Evolutionary conservation across 92 coral and sea anemone species (phyloP).

Genomic region (Parazoanthus atlanticus): DNA sequence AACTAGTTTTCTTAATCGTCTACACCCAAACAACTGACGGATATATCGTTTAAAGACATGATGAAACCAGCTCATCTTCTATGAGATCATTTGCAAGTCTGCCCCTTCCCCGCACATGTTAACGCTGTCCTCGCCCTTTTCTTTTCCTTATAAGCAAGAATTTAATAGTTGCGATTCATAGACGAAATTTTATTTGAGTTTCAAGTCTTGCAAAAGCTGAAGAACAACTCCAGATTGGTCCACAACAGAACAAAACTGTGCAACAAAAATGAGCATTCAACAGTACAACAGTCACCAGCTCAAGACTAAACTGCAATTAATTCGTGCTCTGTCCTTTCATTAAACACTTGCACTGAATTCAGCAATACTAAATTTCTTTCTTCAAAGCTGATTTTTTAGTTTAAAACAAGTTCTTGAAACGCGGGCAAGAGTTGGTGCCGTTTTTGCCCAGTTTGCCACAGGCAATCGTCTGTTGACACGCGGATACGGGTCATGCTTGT

Average conservation of each 20-base stretch:
- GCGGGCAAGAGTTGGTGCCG: background rate
- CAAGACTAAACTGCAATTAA: background rate
- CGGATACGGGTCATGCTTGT: background rate
- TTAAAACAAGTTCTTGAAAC: background rate
- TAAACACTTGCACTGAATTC: background rate
- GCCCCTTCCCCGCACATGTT: background rate
- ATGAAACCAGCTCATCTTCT: constrained; percentile 13
- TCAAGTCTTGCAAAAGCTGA: too few relatives aligned
- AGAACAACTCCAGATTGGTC: too few relatives aligned
- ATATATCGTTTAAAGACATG: constrained; percentile 21
- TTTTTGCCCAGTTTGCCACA: background rate
- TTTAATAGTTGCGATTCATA: background rate
- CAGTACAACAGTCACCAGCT: background rate
- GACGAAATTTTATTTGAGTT: background rate
- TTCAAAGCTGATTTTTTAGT: too few relatives aligned
- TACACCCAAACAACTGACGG: constrained; percentile 33
- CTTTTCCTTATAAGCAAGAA: background rate
- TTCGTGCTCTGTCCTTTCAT: background rate
- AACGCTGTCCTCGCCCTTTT: background rate
- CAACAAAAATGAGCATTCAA: background rate
- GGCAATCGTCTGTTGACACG: background rate
- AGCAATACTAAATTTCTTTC: too few relatives aligned
- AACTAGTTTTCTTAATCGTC: background rate
- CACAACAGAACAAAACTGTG: background rate
- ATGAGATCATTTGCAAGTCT: constrained; percentile 25